These are phyloP conservation scores for Drosophila sp. DNA, from an alignment of 1,140 invertebrate species.

Conservation along the genomic window DNA sequence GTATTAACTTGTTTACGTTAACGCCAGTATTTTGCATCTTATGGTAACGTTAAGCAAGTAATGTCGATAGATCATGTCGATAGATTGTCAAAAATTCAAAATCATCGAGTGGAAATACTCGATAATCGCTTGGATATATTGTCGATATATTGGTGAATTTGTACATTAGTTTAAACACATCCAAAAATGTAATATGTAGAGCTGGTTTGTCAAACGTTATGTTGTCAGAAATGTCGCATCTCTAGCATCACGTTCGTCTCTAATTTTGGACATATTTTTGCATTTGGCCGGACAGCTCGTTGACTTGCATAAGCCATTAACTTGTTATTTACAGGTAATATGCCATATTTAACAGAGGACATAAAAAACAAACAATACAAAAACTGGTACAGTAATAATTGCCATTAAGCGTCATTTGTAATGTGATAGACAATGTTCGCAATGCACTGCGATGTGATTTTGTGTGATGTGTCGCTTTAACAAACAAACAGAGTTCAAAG, in stretches of 20 bases:
- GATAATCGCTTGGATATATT: neutral
- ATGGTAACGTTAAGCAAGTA: neutral
- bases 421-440: slow-evolving; percentile 10
- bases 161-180: too few relatives aligned
- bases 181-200: too few relatives aligned
- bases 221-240: neutral
- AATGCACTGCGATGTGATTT: slow-evolving; percentile 2
- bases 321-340: slow-evolving; percentile 47
- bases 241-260: neutral
- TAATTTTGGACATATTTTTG: slow-evolving; percentile 2
- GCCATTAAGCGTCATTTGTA: slow-evolving; percentile 60
- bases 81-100: too few relatives aligned
- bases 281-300: slow-evolving; percentile 24
- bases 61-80: neutral
- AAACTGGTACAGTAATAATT: slow-evolving; percentile 78
- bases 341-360: slow-evolving; percentile 54
- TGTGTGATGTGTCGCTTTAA: slow-evolving; percentile 14
- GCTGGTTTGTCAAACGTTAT: neutral
- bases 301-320: slow-evolving; percentile 46
- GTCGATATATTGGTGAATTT: too few relatives aligned
- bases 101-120: too few relatives aligned
- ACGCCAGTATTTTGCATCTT: neutral
- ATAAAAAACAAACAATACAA: slow-evolving; percentile 28
- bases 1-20: slow-evolving; percentile 5
- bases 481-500: slow-evolving; percentile 68